Evolutionary conservation across 2,888 invertebrate species (phyloP).

Genomic region (Drosophila nr. perissopoda): DNA sequence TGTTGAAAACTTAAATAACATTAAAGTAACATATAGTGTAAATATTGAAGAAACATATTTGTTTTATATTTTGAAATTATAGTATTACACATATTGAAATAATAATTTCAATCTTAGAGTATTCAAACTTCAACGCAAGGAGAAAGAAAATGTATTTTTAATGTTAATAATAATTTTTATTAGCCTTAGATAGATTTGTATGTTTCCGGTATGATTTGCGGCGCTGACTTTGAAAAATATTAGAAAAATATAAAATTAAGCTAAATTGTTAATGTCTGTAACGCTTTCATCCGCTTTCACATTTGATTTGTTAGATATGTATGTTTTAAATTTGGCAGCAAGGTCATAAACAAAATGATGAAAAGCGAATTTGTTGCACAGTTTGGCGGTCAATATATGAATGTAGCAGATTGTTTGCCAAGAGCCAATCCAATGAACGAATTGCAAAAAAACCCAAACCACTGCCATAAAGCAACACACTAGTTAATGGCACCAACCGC

Average conservation of each 20-base stretch:
- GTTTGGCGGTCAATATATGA: conserved; percentile 19
- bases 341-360: conserved; percentile 50
- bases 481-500: conserved; percentile 53
- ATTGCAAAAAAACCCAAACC: conserved; percentile 12
- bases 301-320: conserved; percentile 74
- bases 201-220: conserved; percentile 57
- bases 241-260: conserved; percentile 28
- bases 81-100: not conserved
- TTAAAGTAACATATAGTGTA: not conserved
- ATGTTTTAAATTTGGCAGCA: conserved; percentile 62
- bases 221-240: conserved; percentile 65
- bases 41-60: not conserved
- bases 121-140: not conserved
- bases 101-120: not conserved
- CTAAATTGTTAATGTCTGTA: conserved; percentile 35
- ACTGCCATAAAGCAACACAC: conserved; percentile 50
- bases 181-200: conserved; percentile 54
- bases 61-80: not conserved
- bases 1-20: not conserved
- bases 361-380: conserved; percentile 48
- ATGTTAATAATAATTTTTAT: conserved; percentile 60
- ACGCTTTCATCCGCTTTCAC: conserved; percentile 27
- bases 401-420: conserved; percentile 15
- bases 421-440: conserved; percentile 30
- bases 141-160: conserved; percentile 6